Evolutionary conservation across 2,888 invertebrate species (phyloP), one percentile per base, ranked within the genome.

Genomic region (Pantelozetes paolii): DNA sequence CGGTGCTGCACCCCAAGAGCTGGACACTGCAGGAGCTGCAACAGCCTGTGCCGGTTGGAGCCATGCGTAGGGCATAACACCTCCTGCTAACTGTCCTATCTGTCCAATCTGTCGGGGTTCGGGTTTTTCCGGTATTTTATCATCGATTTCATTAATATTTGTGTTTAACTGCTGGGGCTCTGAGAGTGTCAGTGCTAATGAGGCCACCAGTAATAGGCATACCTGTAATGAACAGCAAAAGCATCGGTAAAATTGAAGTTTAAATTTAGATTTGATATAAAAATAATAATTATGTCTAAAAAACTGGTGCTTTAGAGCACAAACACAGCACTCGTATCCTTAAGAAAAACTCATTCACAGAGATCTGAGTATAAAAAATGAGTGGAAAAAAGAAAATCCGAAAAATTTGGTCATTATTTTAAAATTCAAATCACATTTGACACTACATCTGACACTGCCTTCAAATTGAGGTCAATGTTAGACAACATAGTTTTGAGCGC

Each of bases 351-450:
- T 62, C 32, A 62, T 30, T 62, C 32, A 62, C 30, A 62, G 30
- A 32, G n/a, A 62, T n/a, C 9, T 32, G 15, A 54, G 26, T 6
- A 20, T n/a, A 62, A 62, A 62, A 32, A 57, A 62, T 15, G 26
- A 32, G 32, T 5, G n/a, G 18, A 62, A 18, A 30, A 36, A 67
- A 3, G 2, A 26, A 40, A 42, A 23, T 3, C 3, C 1, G 13
- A 67, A 67, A 67, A 42, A 67, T 67, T n/a, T 67, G 67, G 67
- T 42, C 67, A 67, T 67, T 67, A 67, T 67, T 67, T n/a, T 67
- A 67, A 42, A 23, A 67, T 67, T 67, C 67, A 67, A n/a, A 67
- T 15, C 67, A 67, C 67, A 67, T 42, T 13, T 30, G 20, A 57
- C 26, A 57, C 23, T 26, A 36, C 36, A 67, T 42, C 23, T 30